Conservation (phyloP, 2,797 vertebrate species). For the Potorous gilbertii region DNA sequence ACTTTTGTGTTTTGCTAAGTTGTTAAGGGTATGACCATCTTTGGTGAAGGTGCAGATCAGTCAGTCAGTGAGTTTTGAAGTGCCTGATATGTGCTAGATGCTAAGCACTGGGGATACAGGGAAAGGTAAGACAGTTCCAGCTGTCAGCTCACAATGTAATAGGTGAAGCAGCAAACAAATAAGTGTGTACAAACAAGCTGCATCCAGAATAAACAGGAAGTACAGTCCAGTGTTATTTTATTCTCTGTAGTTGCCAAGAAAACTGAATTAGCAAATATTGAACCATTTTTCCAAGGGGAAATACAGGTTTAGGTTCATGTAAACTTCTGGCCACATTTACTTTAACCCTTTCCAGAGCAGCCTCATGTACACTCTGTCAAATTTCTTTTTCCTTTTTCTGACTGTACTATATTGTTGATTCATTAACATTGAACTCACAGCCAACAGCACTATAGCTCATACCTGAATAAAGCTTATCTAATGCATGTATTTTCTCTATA, state of each 20-base stretch:
- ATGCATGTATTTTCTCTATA: no score
- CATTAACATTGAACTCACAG: background rate
- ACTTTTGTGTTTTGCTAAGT: background rate
- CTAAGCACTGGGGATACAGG: background rate
- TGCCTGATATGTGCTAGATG: background rate
- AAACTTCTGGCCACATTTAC: background rate
- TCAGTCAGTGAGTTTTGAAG: background rate
- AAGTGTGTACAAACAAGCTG: background rate
- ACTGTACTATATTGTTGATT: background rate
- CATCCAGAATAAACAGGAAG: background rate
- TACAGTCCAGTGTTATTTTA: background rate
- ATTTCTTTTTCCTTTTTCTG: background rate
- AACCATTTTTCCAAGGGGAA: background rate
- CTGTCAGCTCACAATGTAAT: background rate
- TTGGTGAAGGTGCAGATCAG: background rate
- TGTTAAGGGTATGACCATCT: background rate
- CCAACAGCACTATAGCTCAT: background rate
- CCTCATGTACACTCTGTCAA: background rate
- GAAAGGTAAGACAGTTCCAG: background rate
- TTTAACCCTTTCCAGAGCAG: background rate
- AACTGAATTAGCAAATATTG: background rate
- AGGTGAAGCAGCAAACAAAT: no score
- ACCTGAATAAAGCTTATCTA: no score
- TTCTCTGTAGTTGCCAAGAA: background rate
- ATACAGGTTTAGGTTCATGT: no score